Evolutionary conservation across 2,797 vertebrate species (phyloP), one percentile per base, ranked within the genome.

Genomic region (Lagodon rhomboides): DNA sequence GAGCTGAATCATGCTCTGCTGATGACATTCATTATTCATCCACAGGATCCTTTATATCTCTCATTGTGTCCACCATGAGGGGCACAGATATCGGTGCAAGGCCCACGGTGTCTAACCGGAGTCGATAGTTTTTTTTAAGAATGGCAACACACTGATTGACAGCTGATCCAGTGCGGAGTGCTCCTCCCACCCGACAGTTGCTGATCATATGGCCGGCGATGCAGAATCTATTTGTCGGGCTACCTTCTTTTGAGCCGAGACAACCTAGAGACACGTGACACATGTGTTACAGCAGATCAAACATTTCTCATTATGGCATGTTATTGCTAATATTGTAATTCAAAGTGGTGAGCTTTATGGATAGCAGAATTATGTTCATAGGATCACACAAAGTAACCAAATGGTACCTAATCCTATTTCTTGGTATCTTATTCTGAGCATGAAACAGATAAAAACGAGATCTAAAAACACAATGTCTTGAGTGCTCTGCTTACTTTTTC

Each of bases 401-500:
- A 11, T 17, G 41, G 34, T 25, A 2, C 5, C 22, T 43, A 18
- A 18, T 9, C 38, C 10, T 38, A 6, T 43, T 47, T 41, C 4
- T 27, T 16, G 7, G n/a, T 16, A 9, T 41, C 1, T 17, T 17
- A 27, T 22, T 53, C 12, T 66, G 7, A 46, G 4, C 16, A 25
- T 67, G n/a, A 70, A 23, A 43, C 17, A 23, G 2, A 25, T 20
- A 43, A 49, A 46, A 51, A 16, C 11, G 27, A 70, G 0, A 56
- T 7, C 9, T 25, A 16, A 25, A n/a, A 44, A 12, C 15, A 12
- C 4, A 22, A 20, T 11, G 17, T 20, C 3, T 13, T 18, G 20
- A n/a, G 11, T 38, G 15, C 27, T 34, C 22, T 55, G 47, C 91
- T 87, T 91, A 95, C 93, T 77, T 89, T 85, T 84, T 80, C 30